These are phyloP conservation scores for honey bee (Apis mellifera) DNA, from an alignment of 1,140 invertebrate genomes.

Conservation along the genomic window Amel_HAv3.1 CM009942.2:168001-168500, in stretches of 20 bases:
- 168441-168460: too few relatives aligned
- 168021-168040: slow-evolving; percentile 56
- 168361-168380: too few relatives aligned
- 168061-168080: slow-evolving; percentile 51
- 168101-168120: slow-evolving; percentile 49
- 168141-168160: slow-evolving; percentile 61
- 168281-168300: too few relatives aligned
- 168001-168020: slow-evolving; percentile 43
- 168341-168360: too few relatives aligned
- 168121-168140: slow-evolving; percentile 56
- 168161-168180: slow-evolving; percentile 66
- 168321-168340: too few relatives aligned
- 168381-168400: too few relatives aligned
- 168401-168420: too few relatives aligned
- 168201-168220: slow-evolving; percentile 69
- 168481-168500: too few relatives aligned
- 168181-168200: slow-evolving; percentile 64
- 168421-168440: too few relatives aligned
- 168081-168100: slow-evolving; percentile 32
- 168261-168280: too few relatives aligned
- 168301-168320: too few relatives aligned
- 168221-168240: slow-evolving; percentile 63
- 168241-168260: slow-evolving; percentile 6
- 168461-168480: too few relatives aligned
- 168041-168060: slow-evolving; percentile 47